Percentiles rank a stretch among this genome's conserved stretches.
These are phyloP conservation scores for Homarus gammarus DNA, from an alignment of 2,888 invertebrate species.

Conservation along the genomic window DNA sequence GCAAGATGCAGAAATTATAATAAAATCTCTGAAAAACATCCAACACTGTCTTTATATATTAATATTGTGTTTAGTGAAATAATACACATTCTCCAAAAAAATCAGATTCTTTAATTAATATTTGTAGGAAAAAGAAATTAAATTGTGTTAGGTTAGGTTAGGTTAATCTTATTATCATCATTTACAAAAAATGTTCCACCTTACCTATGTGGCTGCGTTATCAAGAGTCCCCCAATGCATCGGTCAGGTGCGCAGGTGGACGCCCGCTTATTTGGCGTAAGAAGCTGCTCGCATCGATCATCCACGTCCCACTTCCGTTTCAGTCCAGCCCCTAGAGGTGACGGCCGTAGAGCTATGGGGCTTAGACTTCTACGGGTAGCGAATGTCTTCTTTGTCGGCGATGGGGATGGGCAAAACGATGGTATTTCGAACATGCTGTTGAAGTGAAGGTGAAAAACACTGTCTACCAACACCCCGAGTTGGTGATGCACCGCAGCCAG, in stretches of 20 bases:
- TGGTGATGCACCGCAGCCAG: slow-evolving; percentile 70
- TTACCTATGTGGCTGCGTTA: slow-evolving; percentile 74
- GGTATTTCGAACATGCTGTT: slow-evolving; percentile 73
- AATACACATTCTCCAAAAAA: too few relatives aligned
- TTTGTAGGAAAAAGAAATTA: too few relatives aligned
- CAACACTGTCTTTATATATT: too few relatives aligned
- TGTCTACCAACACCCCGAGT: slow-evolving; percentile 73
- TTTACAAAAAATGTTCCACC: too few relatives aligned
- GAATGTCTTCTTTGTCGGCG: slow-evolving; percentile 74
- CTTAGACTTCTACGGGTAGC: slow-evolving; percentile 87
- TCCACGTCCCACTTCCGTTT: slow-evolving; percentile 78
- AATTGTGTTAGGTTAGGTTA: too few relatives aligned
- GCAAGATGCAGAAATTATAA: too few relatives aligned
- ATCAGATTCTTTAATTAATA: too few relatives aligned
- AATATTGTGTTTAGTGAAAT: too few relatives aligned
- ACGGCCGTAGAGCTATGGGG: slow-evolving; percentile 91
- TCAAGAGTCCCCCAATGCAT: slow-evolving; percentile 69
- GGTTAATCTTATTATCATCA: too few relatives aligned
- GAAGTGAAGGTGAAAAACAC: slow-evolving; percentile 76
- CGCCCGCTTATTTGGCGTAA: slow-evolving; percentile 72
- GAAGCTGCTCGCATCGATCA: slow-evolving; percentile 64
- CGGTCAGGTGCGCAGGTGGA: slow-evolving; percentile 70
- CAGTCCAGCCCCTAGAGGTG: slow-evolving; percentile 82
- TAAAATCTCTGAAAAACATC: too few relatives aligned
- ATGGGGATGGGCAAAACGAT: slow-evolving; percentile 76